Evolutionary conservation across 2,888 invertebrate species (phyloP), one percentile per base, ranked within the genome.

Genomic region (Endotricha flammealis): DNA sequence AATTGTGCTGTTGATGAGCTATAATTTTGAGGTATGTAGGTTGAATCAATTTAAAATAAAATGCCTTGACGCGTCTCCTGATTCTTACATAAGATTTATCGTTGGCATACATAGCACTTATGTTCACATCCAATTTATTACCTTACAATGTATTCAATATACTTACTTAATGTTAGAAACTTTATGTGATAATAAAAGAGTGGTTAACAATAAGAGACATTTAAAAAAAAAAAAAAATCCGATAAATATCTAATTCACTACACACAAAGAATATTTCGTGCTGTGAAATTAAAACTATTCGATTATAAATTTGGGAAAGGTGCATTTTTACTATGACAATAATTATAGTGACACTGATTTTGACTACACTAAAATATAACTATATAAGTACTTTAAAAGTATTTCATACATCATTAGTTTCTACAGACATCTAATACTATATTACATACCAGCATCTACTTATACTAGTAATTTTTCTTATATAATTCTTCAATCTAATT

Each of bases 41-140:
- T n/a, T n/a, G n/a, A n/a, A n/a, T n/a, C n/a, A 34, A 48, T 37
- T 37, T 35, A 37, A 27, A 47, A 48, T 16, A 25, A 7, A 9
- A 28, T 64, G 64, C 72, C 66, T 67, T 64, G 73, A 71, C 71
- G 78, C 57, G 79, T 80, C 83, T 81, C 83, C 76, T 55, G 38
- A 66, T 58, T 64, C 71, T 65, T 61, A 60, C 42, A 50, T 37
- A 57, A 50, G 58, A 70, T 46, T 57, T 72, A 74, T 73, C 79
- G 50, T n/a, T 33, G 39, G 10, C 30, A 39, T 35, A 27, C 33
- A 12, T 20, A 32, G 8, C 44, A 53, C 48, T 50, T 48, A 56
- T 58, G 71, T 71, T 70, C 76, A 80, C 81, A 75, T 71, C 77
- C 64, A 44, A 41, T 35, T 37, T 34, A 31, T 14, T 29, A 20